Percentiles rank a stretch among this genome's conserved stretches.
phyloP scores from a whole-genome alignment of 37 sponge, comb jelly and placozoan genomes.

The Petrosia ficiformis region DNA sequence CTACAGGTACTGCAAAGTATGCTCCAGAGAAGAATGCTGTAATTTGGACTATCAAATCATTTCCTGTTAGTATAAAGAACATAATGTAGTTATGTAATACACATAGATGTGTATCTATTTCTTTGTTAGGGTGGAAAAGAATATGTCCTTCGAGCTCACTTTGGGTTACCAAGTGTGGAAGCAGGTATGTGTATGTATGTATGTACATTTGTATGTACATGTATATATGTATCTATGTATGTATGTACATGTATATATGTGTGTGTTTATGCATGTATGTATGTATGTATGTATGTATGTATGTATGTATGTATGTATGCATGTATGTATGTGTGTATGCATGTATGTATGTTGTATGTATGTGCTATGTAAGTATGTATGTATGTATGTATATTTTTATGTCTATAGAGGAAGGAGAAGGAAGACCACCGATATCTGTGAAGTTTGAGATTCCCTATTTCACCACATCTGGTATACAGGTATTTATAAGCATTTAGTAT shows the following conservation, averaged over 20 bases:
- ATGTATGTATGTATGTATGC: neutral
- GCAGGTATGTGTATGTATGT: too few relatives aligned
- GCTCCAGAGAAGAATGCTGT: constrained; percentile 88
- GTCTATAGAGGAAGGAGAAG: constrained; percentile 83
- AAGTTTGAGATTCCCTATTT: constrained; percentile 99
- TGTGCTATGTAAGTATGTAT: neutral
- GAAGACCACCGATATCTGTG: constrained; percentile 91
- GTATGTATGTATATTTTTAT: constrained; percentile 6
- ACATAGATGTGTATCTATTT: neutral
- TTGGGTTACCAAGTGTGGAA: constrained; percentile 93
- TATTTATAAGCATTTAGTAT: constrained; percentile 1
- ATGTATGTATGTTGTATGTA: too few relatives aligned
- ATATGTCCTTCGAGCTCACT: constrained; percentile 91
- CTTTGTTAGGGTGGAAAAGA: constrained; percentile 86
- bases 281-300: constrained; percentile 5
- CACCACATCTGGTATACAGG: constrained; percentile 98
- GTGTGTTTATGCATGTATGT: constrained; percentile 10
- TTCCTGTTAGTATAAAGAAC: constrained; percentile 83
- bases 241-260: neutral
- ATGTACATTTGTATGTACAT: neutral
- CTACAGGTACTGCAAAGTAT: constrained; percentile 83
- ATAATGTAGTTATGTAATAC: too few relatives aligned
- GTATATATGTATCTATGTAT: too few relatives aligned
- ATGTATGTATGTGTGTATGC: constrained; percentile 1
- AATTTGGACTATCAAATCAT: constrained; percentile 88